Percentiles rank a stretch among this genome's conserved stretches.
These are phyloP conservation scores for Pseudorectes ferrugineus DNA, from an alignment of 2,113 vertebrate genomes.

Conservation along the genomic window DNA sequence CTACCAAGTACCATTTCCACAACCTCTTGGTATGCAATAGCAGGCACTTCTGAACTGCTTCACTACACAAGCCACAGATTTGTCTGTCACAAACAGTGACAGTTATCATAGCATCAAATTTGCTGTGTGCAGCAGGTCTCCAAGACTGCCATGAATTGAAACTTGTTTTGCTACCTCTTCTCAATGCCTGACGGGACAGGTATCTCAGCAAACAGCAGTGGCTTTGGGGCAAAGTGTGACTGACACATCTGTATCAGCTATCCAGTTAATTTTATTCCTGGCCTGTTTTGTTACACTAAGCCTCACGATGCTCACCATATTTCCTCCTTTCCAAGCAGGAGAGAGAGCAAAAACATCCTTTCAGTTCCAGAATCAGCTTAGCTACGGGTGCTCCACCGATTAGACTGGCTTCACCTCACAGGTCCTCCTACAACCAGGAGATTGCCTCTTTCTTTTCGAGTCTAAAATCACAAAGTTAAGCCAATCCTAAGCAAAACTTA, in stretches of 20 bases:
- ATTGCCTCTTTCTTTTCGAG: background rate
- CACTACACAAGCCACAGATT: conserved; percentile 51
- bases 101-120: conserved; percentile 53
- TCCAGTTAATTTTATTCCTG: conserved; percentile 30
- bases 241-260: conserved; percentile 34
- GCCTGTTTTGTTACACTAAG: background rate
- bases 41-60: conserved; percentile 48
- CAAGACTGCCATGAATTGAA: conserved; percentile 47
- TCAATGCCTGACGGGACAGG: conserved; percentile 24
- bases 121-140: conserved; percentile 51
- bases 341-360: background rate
- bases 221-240: conserved; percentile 46
- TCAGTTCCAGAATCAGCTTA: background rate
- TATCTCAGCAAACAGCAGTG: conserved; percentile 41
- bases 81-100: conserved; percentile 52
- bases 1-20: background rate
- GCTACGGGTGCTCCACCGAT: background rate
- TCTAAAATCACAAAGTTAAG: background rate
- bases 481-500: background rate
- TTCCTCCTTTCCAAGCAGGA: background rate
- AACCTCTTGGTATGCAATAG: conserved; percentile 52
- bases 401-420: background rate
- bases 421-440: background rate
- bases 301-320: background rate
- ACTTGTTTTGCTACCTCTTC: conserved; percentile 46